Base-by-base conservation (phyloP, 1,140 invertebrate genomes). In the Cecropterus lyciades region DNA sequence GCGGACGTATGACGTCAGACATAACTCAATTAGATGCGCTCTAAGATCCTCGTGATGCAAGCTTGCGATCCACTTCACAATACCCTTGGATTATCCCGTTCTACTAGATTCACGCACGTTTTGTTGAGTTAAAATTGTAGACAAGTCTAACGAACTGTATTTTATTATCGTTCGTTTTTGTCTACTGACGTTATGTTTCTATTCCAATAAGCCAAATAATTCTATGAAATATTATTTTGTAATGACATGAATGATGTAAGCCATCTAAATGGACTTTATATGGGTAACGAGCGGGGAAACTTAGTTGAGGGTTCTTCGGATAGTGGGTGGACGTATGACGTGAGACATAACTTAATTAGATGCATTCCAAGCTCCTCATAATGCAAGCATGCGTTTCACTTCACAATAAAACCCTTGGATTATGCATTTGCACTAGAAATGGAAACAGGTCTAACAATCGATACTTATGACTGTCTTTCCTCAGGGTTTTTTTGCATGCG, bases 191-290 rank as follows among this genome's bases (percentile, higher is more conserved):
- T n/a, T n/a, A n/a, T n/a, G n/a, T n/a, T n/a, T n/a, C n/a, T n/a
- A n/a, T n/a, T n/a, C n/a, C n/a, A n/a, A n/a, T n/a, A n/a, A n/a
- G n/a, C n/a, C n/a, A n/a, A n/a, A n/a, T n/a, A n/a, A n/a, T n/a
- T n/a, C n/a, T n/a, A n/a, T n/a, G n/a, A n/a, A n/a, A n/a, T n/a
- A n/a, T n/a, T n/a, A n/a, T n/a, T n/a, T n/a, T n/a, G n/a, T n/a
- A n/a, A n/a, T 11, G n/a, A n/a, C 37, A n/a, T n/a, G 3, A n/a
- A 1, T 40, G 0, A 13, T 5, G 7, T 40, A 13, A 9, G 40
- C 15, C 11, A 8, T 33, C 8, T 17, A 40, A 46, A 51, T 73
- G 79, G 79, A 81, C 77, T 82, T 84, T 82, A 77, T 73, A 71
- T 75, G 70, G 73, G 81, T 75, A 78, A 75, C 80, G 65, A 73